Percentiles rank a stretch among this genome's conserved stretches.
Conservation (phyloP, 2,888 invertebrate species). For the Crossocerus cetratus region DNA sequence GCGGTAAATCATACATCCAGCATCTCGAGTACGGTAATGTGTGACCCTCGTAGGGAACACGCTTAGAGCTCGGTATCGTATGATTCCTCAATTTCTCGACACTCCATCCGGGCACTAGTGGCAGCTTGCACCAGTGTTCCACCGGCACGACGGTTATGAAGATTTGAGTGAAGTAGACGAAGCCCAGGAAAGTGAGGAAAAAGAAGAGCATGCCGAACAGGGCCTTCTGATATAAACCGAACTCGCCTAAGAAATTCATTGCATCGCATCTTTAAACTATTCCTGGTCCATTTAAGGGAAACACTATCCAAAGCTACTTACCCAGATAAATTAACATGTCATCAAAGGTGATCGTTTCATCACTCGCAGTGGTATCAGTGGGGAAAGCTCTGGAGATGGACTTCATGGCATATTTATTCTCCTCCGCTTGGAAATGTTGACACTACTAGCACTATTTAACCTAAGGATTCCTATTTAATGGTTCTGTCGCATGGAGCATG, state of each 20-base stretch:
- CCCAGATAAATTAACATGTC: conserved; percentile 59
- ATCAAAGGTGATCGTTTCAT: conserved; percentile 50
- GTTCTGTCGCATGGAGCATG: too few relatives aligned
- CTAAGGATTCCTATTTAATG: too few relatives aligned
- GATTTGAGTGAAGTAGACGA: conserved; percentile 72
- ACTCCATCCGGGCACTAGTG: conserved; percentile 31
- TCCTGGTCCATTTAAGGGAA: neutral
- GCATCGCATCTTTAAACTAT: too few relatives aligned
- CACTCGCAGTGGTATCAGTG: neutral
- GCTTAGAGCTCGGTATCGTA: conserved; percentile 51
- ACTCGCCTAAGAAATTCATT: conserved; percentile 64
- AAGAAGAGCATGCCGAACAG: conserved; percentile 69
- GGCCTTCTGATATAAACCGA: conserved; percentile 70
- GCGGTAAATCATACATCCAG: conserved; percentile 60
- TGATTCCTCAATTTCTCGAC: conserved; percentile 51
- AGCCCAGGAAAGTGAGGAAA: conserved; percentile 70
- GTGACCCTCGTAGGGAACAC: conserved; percentile 51
- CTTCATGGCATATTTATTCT: neutral
- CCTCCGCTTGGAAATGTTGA: too few relatives aligned
- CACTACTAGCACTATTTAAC: too few relatives aligned
- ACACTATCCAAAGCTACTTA: conserved; percentile 21
- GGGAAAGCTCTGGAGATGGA: neutral
- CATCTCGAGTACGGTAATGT: conserved; percentile 57
- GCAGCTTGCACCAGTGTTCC: conserved; percentile 69
- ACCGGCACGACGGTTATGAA: conserved; percentile 69